Evolutionary conservation across 2,113 vertebrate species (phyloP).

Genomic region (Silurus meridionalis): DNA sequence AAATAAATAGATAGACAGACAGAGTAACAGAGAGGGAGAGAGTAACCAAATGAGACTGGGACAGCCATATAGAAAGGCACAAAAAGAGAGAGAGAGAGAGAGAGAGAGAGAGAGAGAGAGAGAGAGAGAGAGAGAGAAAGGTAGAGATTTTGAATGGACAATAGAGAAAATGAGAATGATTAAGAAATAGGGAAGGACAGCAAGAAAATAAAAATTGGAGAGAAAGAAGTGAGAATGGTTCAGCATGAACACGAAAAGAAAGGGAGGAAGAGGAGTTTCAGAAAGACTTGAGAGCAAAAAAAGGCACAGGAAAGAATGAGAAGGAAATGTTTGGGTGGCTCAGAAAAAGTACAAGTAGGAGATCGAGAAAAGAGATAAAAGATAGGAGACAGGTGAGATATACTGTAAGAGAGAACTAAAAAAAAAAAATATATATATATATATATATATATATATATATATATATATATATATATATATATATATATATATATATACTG

Average conservation of each 20-base stretch:
- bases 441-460: too few species aligned
- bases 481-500: too few species aligned
- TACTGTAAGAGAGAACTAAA: too few species aligned
- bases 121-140: background rate
- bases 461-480: too few species aligned
- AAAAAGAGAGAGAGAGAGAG: conserved; percentile 27
- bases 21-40: conserved; percentile 21
- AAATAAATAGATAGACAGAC: conserved; percentile 41
- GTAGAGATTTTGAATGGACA: conserved; percentile 58
- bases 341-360: too few species aligned
- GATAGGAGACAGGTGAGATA: too few species aligned
- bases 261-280: background rate
- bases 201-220: background rate
- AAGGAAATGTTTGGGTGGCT: too few species aligned
- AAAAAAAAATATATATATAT: too few species aligned
- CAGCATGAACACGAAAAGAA: background rate
- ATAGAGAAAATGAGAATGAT: conserved; percentile 13
- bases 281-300: background rate
- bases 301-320: too few species aligned
- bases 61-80: conserved; percentile 46
- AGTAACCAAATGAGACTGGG: background rate
- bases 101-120: background rate
- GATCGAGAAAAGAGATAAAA: too few species aligned
- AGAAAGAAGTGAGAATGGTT: background rate
- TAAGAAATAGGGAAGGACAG: background rate